Conservation (phyloP, 2,113 vertebrate species). For the Bettongia penicillata region DNA sequence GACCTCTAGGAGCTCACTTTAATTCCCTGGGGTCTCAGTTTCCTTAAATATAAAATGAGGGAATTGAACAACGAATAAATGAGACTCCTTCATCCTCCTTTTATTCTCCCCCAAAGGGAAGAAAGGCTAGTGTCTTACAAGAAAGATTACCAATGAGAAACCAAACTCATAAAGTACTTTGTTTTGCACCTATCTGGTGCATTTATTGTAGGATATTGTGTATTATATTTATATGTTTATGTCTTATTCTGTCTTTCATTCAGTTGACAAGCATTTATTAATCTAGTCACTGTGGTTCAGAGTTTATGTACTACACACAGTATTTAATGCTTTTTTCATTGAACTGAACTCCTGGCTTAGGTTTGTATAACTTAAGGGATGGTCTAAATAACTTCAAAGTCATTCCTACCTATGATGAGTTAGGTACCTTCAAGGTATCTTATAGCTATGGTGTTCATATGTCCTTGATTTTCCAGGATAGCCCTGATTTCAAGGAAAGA, state of each 20-base stretch:
- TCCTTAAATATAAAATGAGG: background rate
- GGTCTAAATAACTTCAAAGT: background rate
- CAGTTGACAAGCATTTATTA: background rate
- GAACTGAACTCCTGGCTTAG: background rate
- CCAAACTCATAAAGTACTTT: background rate
- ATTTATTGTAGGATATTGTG: background rate
- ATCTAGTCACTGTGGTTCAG: background rate
- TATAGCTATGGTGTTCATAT: background rate
- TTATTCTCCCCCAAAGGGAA: background rate
- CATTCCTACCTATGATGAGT: background rate
- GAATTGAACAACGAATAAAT: background rate
- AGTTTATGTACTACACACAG: background rate
- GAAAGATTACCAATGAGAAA: background rate
- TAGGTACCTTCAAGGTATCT: background rate
- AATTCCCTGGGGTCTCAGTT: background rate
- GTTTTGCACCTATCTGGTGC: background rate
- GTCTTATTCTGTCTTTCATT: background rate
- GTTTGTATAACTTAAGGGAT: background rate
- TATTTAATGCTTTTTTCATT: background rate
- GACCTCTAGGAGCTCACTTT: no score
- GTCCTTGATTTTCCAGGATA: background rate
- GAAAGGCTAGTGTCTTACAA: background rate
- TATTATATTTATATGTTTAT: background rate
- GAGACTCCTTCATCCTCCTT: background rate
- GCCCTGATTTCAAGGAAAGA: background rate